Evolutionary conservation across 2,888 invertebrate species (phyloP).

Genomic region (Himalopsyche tibetana): DNA sequence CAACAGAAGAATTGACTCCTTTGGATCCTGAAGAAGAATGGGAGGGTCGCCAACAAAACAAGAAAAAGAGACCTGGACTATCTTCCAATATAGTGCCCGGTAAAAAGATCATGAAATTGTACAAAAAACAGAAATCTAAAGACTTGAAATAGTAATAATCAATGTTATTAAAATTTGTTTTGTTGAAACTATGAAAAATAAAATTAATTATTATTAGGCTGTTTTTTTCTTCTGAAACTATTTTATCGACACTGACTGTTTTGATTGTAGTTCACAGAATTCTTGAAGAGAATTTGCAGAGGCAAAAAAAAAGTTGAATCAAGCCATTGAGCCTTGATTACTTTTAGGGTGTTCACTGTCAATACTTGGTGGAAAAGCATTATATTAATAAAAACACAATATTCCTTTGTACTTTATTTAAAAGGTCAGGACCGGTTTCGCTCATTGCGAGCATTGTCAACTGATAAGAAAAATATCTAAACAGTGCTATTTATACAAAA

Average conservation of each 20-base stretch:
- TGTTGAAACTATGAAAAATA: conserved; percentile 33
- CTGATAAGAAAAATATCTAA: too few relatives aligned
- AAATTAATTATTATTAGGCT: conserved; percentile 31
- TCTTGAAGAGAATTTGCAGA: too few relatives aligned
- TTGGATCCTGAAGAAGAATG: conserved; percentile 68
- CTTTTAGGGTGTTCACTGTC: too few relatives aligned
- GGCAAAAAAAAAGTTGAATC: too few relatives aligned
- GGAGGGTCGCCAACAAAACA: conserved; percentile 65
- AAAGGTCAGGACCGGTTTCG: too few relatives aligned
- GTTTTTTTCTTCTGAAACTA: not conserved
- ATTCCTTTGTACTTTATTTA: too few relatives aligned
- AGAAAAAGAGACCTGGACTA: conserved; percentile 85
- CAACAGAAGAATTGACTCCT: conserved; percentile 69
- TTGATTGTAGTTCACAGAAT: too few relatives aligned
- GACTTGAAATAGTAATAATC: conserved; percentile 64
- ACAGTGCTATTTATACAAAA: too few relatives aligned
- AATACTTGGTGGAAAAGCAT: too few relatives aligned
- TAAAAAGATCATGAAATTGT: conserved; percentile 90
- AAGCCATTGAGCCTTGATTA: too few relatives aligned
- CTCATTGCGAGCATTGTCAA: too few relatives aligned
- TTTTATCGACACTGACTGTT: not conserved
- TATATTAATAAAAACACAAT: too few relatives aligned
- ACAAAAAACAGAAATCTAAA: conserved; percentile 80
- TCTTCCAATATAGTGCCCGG: conserved; percentile 86
- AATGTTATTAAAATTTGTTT: conserved; percentile 21